Conservation (phyloP, 1,140 invertebrate genomes). For the Drosophila littoralis region DNA sequence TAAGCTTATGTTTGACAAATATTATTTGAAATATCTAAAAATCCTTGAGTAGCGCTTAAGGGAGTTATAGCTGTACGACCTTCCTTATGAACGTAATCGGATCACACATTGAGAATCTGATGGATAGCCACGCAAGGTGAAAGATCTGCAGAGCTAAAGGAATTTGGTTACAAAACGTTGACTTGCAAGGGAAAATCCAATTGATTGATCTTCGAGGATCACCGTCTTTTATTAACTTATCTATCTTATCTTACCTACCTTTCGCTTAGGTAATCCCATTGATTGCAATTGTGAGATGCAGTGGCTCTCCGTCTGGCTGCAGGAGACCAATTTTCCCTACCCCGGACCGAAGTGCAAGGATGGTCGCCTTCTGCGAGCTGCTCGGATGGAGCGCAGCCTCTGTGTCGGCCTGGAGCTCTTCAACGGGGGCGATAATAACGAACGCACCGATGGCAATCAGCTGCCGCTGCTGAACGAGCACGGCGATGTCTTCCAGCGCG, state of each 20-base stretch:
- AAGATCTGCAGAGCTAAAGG: no score
- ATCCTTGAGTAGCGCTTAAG: no score
- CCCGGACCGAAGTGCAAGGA: slow-evolving; percentile 90
- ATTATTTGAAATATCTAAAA: no score
- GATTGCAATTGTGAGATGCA: slow-evolving; percentile 91
- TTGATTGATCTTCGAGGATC: no score
- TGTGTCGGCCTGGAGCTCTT: slow-evolving; percentile 84
- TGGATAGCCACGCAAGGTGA: no score
- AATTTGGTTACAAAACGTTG: no score
- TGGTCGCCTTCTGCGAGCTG: slow-evolving; percentile 89
- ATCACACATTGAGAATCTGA: no score
- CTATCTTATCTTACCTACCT: background rate
- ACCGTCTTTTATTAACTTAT: no score
- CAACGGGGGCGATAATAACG: slow-evolving; percentile 35
- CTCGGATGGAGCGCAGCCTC: slow-evolving; percentile 88
- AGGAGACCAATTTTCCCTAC: slow-evolving; percentile 87
- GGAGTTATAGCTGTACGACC: no score
- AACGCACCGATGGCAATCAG: slow-evolving; percentile 59
- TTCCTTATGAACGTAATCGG: no score
- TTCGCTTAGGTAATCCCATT: slow-evolving; percentile 90
- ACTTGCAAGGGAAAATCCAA: no score
- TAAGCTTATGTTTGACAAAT: no score
- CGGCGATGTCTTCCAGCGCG: slow-evolving; percentile 79
- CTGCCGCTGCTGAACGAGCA: slow-evolving; percentile 81
- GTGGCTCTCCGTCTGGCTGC: slow-evolving; percentile 93